Base-by-base conservation (phyloP, 2,113 vertebrate species). In the Ceyx melanurus region DNA sequence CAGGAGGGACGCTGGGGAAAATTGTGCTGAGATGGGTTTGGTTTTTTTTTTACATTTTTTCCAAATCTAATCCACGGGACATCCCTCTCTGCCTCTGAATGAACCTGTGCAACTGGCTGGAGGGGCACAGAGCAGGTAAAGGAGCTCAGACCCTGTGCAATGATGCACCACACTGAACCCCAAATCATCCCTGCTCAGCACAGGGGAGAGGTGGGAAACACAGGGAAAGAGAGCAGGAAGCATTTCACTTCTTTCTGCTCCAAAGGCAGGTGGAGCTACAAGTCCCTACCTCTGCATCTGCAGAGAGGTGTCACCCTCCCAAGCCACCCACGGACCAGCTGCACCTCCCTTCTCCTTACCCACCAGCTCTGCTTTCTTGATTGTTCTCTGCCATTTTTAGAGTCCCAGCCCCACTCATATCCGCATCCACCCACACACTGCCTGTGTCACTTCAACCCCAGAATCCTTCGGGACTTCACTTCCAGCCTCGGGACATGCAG, bases 31-130 rank as follows among this genome's bases (percentile, higher is more conserved):
- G 25, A 37, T 37, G 35, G 7, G 37, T 10, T 37, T 37, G 48
- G 6, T 13, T 23, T 15, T 8, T 31, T 56, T 57, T 8, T 14
- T 10, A 1, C 0, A 48, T 67, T 77, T 75, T 75, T 17, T 4
- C 7, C 11, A 26, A 29, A 10, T 21, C 13, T 5, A 23, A 9
- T 0, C 2, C 20, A n/a, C 19, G 0, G 7, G 17, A 29, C 10
- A 75, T 6, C 23, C 22, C 25, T n/a, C 26, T 33, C 77, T 1
- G 1, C 45, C 20, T 3, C 16, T 4, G 35, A 66, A 61, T 0
- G 25, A 85, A 35, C 10, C 25, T 0, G 0, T 20, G 33, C 51
- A 60, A 17, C 2, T 1, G 8, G 21, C 50, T 51, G 15, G 19
- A 1, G 5, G 11, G 15, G 15, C 5, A 53, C 5, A 25, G 21